Conservation (phyloP, 1,140 invertebrate species). For the Zaprionus africanus region DNA sequence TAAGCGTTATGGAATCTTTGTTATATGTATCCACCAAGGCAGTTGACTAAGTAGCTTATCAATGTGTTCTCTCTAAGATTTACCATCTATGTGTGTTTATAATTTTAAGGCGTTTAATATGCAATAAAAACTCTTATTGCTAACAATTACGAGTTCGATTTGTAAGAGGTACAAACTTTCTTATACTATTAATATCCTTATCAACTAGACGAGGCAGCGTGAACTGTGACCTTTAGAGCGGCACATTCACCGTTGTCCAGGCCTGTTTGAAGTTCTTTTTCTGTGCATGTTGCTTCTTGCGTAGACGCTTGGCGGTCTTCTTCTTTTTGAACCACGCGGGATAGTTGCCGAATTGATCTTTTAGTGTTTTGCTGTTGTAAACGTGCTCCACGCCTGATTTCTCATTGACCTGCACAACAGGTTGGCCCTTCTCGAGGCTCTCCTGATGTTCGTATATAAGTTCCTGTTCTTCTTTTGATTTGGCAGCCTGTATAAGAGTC, state of each 20-base stretch:
- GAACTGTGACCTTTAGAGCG: constrained; percentile 51
- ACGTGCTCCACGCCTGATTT: constrained; percentile 84
- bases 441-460: constrained; percentile 69
- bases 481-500: constrained; percentile 60
- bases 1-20: constrained; percentile 48
- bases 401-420: constrained; percentile 83
- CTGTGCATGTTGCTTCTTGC: constrained; percentile 84
- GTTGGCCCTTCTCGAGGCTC: constrained; percentile 82
- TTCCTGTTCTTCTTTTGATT: constrained; percentile 76
- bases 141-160: constrained; percentile 42
- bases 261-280: constrained; percentile 84
- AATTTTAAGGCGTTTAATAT: constrained; percentile 68
- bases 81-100: constrained; percentile 22
- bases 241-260: constrained; percentile 83
- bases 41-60: constrained; percentile 40
- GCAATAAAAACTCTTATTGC: constrained; percentile 57
- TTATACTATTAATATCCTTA: constrained; percentile 51
- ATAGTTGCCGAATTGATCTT: constrained; percentile 88
- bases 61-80: constrained; percentile 28
- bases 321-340: constrained; percentile 87
- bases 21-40: constrained; percentile 40
- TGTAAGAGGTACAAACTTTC: constrained; percentile 47
- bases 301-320: constrained; percentile 86
- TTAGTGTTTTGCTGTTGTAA: constrained; percentile 87
- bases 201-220: constrained; percentile 39